Evolutionary conservation across 2,888 invertebrate genomes (phyloP), one percentile per base, ranked within the genome.

Genomic region (Colletes collaris): DNA sequence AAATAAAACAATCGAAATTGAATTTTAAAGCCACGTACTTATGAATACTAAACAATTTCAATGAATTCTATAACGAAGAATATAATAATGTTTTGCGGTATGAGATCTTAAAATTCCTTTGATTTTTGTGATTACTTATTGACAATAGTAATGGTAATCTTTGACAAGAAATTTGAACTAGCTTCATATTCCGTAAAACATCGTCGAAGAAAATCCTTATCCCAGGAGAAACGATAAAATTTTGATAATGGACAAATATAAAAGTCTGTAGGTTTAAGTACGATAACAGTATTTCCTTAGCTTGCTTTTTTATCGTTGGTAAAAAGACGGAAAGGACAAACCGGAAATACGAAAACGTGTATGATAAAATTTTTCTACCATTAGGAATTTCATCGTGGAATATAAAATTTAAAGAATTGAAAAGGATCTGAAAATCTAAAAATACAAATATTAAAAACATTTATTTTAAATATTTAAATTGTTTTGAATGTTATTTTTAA

Each of bases 211-310:
- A 40, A n/a, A 55, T 46, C 50, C 50, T 77, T 65, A 65, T 76
- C 55, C n/a, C 19, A 5, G 49, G 27, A 13, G 13, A 49, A 40
- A 76, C 46, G 65, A 52, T 67, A 62, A 60, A 19, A 46, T 53
- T 64, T 70, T 60, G 74, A 65, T 59, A 68, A 52, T 27, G 8
- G 35, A 19, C 52, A 56, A 49, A 69, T 11, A 64, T 11, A 37
- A 46, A 50, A 65, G 3, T 4, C 55, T 10, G 67, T 64, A 46
- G 58, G 66, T 67, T 67, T 53, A 2, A 11, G 10, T 7, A 4
- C 13, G 79, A 79, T 79, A 77, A 79, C 16, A 16, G 13, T 60
- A 55, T 71, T 79, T 77, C 16, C 77, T 77, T 55, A 78, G 27
- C 11, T n/a, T 11, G 40, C 7, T n/a, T n/a, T 27, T 44, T 59